These are phyloP conservation scores for Acridotheres tristis DNA, from an alignment of 2,797 vertebrate species.

Conservation along the genomic window DNA sequence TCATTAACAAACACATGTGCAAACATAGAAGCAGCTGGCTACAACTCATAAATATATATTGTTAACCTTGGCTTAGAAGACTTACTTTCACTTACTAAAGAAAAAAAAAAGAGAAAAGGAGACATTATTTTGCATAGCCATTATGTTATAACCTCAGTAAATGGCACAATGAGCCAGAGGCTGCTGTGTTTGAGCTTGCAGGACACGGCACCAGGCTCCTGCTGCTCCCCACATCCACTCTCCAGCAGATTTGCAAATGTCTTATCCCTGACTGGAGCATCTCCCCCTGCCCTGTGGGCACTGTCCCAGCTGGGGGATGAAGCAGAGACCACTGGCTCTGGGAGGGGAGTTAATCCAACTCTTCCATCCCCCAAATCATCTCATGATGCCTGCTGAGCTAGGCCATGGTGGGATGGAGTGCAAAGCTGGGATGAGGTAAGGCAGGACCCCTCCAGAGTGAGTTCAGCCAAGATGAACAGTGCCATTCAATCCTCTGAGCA, in stretches of 20 bases:
- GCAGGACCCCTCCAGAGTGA: not conserved
- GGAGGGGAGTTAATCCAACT: not conserved
- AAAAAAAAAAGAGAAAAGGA: not conserved
- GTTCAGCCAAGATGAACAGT: not conserved
- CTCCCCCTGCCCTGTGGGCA: not conserved
- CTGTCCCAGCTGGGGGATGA: not conserved
- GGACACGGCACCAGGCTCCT: rapidly evolving
- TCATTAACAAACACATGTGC: constrained; percentile 86
- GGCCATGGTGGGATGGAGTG: rapidly evolving
- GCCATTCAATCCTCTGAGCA: not conserved
- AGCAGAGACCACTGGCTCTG: not conserved
- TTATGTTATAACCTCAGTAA: constrained; percentile 13
- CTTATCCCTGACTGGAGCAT: not conserved
- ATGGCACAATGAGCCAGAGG: constrained; percentile 1
- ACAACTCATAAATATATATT: constrained; percentile 75
- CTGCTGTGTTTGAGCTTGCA: not conserved
- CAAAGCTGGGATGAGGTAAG: not conserved
- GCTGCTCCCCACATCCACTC: not conserved
- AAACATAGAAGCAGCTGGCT: constrained; percentile 76
- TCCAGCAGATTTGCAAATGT: not conserved
- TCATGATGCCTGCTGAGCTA: not conserved
- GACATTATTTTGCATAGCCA: constrained; percentile 48
- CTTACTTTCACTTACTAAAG: constrained; percentile 61
- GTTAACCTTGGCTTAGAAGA: constrained; percentile 70
- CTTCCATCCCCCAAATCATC: not conserved